phyloP scores from a whole-genome alignment of 2,888 invertebrate species.

The Gerris lacustris region DNA sequence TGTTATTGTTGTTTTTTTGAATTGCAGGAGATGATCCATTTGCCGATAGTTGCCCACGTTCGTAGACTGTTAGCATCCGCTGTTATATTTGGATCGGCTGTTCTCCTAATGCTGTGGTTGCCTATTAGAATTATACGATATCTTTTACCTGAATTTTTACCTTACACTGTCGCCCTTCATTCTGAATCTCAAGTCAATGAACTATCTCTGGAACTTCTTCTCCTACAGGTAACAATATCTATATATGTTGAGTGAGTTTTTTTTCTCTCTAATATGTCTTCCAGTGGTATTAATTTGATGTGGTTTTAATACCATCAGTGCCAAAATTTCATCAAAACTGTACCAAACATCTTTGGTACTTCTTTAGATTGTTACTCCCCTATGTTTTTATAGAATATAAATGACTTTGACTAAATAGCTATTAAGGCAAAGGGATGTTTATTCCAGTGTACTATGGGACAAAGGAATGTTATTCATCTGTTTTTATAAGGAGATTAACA shows the following conservation, averaged over 20 bases:
- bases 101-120: slow-evolving; percentile 89
- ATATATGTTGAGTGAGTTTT: slow-evolving; percentile 8
- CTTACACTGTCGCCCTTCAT: slow-evolving; percentile 79
- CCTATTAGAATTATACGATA: slow-evolving; percentile 77
- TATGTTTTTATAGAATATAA: no score
- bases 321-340: no score
- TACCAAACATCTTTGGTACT: no score
- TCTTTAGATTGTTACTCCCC: no score
- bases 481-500: no score
- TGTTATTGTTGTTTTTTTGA: neutral
- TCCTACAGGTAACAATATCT: slow-evolving; percentile 55
- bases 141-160: slow-evolving; percentile 75
- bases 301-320: no score
- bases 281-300: neutral
- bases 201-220: slow-evolving; percentile 77
- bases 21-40: slow-evolving; percentile 86
- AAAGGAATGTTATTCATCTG: no score
- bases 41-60: slow-evolving; percentile 82
- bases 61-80: slow-evolving; percentile 83
- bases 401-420: no score
- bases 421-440: no score
- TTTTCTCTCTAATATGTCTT: neutral
- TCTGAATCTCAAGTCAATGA: slow-evolving; percentile 83
- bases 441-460: no score
- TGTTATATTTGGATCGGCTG: slow-evolving; percentile 90